phyloP scores from a whole-genome alignment of 1,140 invertebrate species.

The Drosophila repletoides region DNA sequence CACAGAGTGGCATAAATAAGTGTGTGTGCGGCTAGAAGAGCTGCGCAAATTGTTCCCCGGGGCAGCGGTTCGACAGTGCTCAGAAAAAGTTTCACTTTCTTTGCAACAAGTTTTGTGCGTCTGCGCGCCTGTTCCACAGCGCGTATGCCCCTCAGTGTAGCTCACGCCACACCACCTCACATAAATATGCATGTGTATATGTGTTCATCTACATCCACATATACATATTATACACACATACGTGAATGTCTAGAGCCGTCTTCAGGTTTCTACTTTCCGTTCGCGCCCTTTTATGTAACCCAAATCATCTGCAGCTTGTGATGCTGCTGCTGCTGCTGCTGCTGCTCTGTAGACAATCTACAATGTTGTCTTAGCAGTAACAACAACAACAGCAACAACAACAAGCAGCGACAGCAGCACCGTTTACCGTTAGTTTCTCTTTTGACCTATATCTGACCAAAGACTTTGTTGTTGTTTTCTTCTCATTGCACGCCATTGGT shows the following conservation, averaged over 20 bases:
- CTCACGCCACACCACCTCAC: conserved; percentile 2
- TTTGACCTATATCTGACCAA: conserved; percentile 79
- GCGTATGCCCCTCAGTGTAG: conserved; percentile 7
- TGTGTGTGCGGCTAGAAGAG: neutral
- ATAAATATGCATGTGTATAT: conserved; percentile 7
- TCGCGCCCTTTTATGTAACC: conserved; percentile 80
- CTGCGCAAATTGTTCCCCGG: conserved; percentile 28
- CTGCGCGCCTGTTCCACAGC: conserved; percentile 7
- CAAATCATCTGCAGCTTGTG: conserved; percentile 60
- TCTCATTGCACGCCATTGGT: conserved; percentile 39
- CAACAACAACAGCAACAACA: conserved; percentile 35
- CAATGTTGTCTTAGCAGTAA: conserved; percentile 28
- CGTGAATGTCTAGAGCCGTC: conserved; percentile 38
- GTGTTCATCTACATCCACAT: conserved; percentile 11
- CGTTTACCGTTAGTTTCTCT: conserved; percentile 82
- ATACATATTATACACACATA: conserved; percentile 2
- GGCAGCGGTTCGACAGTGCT: conserved; percentile 23
- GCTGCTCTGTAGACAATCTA: conserved; percentile 33
- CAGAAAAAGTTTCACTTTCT: conserved; percentile 76
- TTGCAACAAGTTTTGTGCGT: conserved; percentile 75
- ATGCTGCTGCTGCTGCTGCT: conserved; percentile 35
- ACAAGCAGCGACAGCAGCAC: conserved; percentile 31
- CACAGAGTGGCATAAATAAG: neutral
- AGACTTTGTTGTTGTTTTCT: conserved; percentile 29
- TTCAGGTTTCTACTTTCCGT: conserved; percentile 77